Conservation (phyloP, 2,888 invertebrate species). For the Drosophila monieri region DNA sequence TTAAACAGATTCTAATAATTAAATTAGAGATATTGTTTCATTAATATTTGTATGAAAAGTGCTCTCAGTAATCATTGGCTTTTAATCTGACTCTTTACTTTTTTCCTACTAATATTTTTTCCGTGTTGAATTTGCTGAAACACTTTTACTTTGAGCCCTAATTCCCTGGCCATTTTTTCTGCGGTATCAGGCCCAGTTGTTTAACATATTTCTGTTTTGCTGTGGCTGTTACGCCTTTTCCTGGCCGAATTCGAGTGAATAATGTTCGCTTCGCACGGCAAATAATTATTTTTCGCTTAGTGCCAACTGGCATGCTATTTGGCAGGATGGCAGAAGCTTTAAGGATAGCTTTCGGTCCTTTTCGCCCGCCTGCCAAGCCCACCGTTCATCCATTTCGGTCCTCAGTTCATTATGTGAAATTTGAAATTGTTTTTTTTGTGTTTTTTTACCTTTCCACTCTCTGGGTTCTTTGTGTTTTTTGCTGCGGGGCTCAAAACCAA, state of each 20-base stretch:
- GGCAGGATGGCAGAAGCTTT: slow-evolving; percentile 57
- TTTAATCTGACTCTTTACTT: background rate
- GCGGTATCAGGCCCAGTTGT: slow-evolving; percentile 53
- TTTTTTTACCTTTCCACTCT: slow-evolving; percentile 25
- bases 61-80: background rate
- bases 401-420: slow-evolving; percentile 72
- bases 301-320: slow-evolving; percentile 73
- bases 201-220: slow-evolving; percentile 64
- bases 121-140: slow-evolving; percentile 42
- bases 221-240: slow-evolving; percentile 47
- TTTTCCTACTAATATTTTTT: background rate
- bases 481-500: slow-evolving; percentile 49
- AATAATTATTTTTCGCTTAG: slow-evolving; percentile 81
- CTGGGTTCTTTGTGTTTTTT: slow-evolving; percentile 40
- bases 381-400: slow-evolving; percentile 7
- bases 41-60: no score
- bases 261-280: slow-evolving; percentile 80
- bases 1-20: background rate
- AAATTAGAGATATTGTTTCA: background rate
- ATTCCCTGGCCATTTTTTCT: slow-evolving; percentile 25
- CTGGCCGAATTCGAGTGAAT: slow-evolving; percentile 64
- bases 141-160: slow-evolving; percentile 64
- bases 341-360: slow-evolving; percentile 40
- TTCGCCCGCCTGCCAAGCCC: slow-evolving; percentile 17
- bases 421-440: slow-evolving; percentile 51